Evolutionary conservation across 1,140 invertebrate genomes (phyloP).

Genomic region (Vollenhovia emeryi): DNA sequence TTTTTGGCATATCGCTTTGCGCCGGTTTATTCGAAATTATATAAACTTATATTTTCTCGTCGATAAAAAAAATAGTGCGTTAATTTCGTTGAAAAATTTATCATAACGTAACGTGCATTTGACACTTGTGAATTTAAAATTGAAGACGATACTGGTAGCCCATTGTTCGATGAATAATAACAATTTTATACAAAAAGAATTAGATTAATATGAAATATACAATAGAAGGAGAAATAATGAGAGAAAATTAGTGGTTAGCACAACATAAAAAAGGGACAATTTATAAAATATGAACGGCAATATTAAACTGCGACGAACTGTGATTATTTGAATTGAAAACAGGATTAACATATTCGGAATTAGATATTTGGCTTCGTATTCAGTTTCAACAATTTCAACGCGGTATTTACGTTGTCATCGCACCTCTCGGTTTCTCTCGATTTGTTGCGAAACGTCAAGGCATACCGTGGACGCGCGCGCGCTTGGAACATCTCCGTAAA

Average conservation of each 20-base stretch:
- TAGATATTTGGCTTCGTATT: not conserved
- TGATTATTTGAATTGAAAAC: not conserved
- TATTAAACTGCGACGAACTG: not conserved
- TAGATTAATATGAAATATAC: too few species aligned
- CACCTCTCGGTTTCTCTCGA: not conserved
- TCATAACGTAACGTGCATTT: not conserved
- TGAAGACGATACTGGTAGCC: not conserved
- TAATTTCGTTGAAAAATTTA: not conserved
- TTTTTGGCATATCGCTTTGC: not conserved
- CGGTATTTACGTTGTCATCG: not conserved
- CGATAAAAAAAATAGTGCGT: not conserved
- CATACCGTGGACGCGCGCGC: not conserved
- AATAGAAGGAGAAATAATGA: not conserved
- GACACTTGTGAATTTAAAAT: not conserved
- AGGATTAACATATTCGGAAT: not conserved
- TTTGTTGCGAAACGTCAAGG: conserved; percentile 20
- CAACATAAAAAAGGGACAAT: not conserved
- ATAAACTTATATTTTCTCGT: not conserved
- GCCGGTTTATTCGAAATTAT: not conserved
- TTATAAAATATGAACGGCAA: not conserved
- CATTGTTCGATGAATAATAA: not conserved
- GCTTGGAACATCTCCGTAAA: conserved; percentile 24
- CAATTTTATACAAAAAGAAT: not conserved
- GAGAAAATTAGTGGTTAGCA: not conserved
- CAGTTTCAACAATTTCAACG: not conserved